Conservation (phyloP, 2,113 vertebrate genomes). For the Glaucomys volans region DNA sequence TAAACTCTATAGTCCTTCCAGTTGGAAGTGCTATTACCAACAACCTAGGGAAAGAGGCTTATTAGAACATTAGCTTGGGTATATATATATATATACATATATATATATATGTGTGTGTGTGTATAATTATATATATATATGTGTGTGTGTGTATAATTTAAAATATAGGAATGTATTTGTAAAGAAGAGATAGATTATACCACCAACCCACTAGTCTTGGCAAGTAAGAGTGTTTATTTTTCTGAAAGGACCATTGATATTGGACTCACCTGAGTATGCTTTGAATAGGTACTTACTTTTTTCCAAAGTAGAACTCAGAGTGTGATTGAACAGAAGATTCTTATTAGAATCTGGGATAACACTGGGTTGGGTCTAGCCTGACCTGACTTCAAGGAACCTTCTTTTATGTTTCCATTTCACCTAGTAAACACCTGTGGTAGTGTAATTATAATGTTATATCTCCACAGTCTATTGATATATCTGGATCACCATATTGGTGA, state of each 20-base stretch:
- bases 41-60: neutral
- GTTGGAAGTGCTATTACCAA: neutral
- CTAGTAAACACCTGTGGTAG: neutral
- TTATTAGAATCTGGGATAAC: neutral
- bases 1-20: neutral
- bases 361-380: neutral
- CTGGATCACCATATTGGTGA: neutral
- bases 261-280: neutral
- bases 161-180: neutral
- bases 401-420: neutral
- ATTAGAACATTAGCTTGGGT: neutral
- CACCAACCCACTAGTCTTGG: neutral
- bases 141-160: too few relatives aligned
- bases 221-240: neutral
- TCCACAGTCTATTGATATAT: neutral
- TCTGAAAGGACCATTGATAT: neutral
- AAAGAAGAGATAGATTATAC: neutral
- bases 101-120: too few relatives aligned
- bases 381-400: neutral
- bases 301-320: neutral
- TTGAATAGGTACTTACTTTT: neutral
- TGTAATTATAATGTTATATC: neutral
- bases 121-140: too few relatives aligned
- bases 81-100: too few relatives aligned
- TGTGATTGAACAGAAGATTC: neutral